Evolutionary conservation across 2,888 invertebrate species (phyloP), one percentile per base, ranked within the genome.

Genomic region (Oscheius myriophilus): DNA sequence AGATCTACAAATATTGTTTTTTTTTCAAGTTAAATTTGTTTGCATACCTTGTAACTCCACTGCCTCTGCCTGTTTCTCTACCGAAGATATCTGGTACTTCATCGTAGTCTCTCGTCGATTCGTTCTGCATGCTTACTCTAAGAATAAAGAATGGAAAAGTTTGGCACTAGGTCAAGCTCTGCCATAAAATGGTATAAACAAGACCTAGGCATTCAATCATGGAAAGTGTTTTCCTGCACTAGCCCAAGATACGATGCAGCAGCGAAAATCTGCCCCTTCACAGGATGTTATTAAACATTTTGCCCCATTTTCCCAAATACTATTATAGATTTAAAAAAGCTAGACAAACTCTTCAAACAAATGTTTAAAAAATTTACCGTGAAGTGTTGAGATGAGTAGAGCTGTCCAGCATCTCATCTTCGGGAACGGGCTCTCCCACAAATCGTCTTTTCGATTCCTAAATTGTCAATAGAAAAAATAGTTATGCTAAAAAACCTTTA

Each of bases 401-500:
- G 12, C 26, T 49, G 12, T 61, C 61, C 45, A 61, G 16, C 9
- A n/a, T 49, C 1, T 61, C 61, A 4, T 67, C 67, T 25, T 67
- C 67, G n/a, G 49, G 42, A 7, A 67, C 21, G 16, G 67, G 59
- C 25, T 67, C 67, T 9, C 59, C 59, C 16, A 51, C 12, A 41
- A 43, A 67, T 0, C 67, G 39, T 14, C 67, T 43, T 26, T 67
- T 67, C 14, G 67, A 49, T 26, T 67, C 67, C 67, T 67, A 23
- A 18, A 52, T 23, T 1, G 18, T n/a, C n/a, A n/a, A n/a, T n/a
- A n/a, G n/a, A n/a, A n/a, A n/a, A n/a, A n/a, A n/a, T n/a, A n/a
- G n/a, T n/a, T 43, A n/a, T 26, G 16, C 42, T 14, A 41, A 7
- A 12, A 39, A n/a, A 70, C 83, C 66, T 84, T 83, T 42, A 98